A percentile compares a stretch with the other conserved stretches of the same genome.
Evolutionary conservation across 2,888 invertebrate species (phyloP).

Genomic region (Pinctada fucata): DNA sequence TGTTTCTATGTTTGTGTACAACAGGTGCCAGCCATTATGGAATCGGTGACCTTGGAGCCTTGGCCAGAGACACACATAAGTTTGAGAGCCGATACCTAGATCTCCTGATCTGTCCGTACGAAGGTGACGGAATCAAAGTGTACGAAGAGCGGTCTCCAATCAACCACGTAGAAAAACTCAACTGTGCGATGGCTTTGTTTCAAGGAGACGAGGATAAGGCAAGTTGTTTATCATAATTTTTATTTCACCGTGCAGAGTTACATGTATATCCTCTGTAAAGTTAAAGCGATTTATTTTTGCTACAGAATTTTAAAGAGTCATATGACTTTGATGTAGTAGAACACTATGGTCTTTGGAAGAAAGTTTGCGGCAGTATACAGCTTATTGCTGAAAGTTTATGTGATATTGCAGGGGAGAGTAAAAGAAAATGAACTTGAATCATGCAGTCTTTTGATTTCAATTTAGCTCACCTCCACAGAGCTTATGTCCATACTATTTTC

Average conservation of each 20-base stretch:
- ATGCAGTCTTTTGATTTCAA: no score
- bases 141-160: conserved; percentile 75
- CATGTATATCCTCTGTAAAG: not conserved
- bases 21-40: conserved; percentile 77
- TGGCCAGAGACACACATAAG: conserved; percentile 77
- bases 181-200: conserved; percentile 76
- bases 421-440: no score
- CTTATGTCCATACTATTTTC: no score
- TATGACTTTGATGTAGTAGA: no score
- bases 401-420: no score
- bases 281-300: no score
- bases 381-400: no score
- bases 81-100: conserved; percentile 77
- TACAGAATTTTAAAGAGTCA: no score
- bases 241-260: not conserved
- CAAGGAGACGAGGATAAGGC: conserved; percentile 77
- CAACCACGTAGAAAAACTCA: conserved; percentile 72
- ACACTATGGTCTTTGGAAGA: no score
- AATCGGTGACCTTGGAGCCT: conserved; percentile 75
- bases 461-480: no score
- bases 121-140: conserved; percentile 53
- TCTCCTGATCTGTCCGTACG: conserved; percentile 69
- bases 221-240: not conserved
- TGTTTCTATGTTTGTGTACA: no score
- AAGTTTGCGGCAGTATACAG: no score